Evolutionary conservation across 2,888 invertebrate genomes (phyloP), one percentile per base, ranked within the genome.

Genomic region (Lasioglossum pauxillum): DNA sequence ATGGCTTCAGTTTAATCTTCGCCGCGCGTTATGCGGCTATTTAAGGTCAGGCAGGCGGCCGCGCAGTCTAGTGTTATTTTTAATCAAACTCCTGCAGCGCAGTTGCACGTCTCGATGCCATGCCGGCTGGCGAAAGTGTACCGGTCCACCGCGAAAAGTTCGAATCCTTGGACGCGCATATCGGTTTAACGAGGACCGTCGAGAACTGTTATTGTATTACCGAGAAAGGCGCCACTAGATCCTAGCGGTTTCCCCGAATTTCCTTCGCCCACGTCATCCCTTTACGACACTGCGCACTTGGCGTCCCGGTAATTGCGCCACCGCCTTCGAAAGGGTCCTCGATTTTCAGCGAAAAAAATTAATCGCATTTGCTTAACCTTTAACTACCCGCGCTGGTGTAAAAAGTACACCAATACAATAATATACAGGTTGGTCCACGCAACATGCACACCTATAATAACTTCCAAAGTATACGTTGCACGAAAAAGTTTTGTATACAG

Each of bases 81-180:
- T 86, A 86, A 86, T 85, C 85, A 85, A 79, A 86, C 85, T 82
- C 86, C 76, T 72, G 82, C 86, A 31, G 78, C 31, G 75, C 75
- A 16, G 67, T 75, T 75, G 35, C 27, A 8, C 76, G 67, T 64
- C 73, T 69, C 53, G 31, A 67, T 10, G 76, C 38, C 2, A 3
- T 31, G 35, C 10, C 12, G 71, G 27, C 10, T 19, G 35, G 27
- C 46, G 31, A 38, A 71, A 69, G 38, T 23, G 38, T 38, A 38
- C 14, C 27, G 31, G 35, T 49, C 16, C 64, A 75, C 12, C 31
- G 23, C 8, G 77, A 60, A 44, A 83, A 78, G 44, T 80, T 86
- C 49, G 71, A 81, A 83, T 80, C 80, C 69, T 83, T 71, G 53
- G 79, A 49, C 57, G 75, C 71, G 49, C 72, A 23, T 79, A 82